Evolutionary conservation across 1,140 invertebrate genomes (phyloP).

Genomic region (Pollicipes pollicipes): DNA sequence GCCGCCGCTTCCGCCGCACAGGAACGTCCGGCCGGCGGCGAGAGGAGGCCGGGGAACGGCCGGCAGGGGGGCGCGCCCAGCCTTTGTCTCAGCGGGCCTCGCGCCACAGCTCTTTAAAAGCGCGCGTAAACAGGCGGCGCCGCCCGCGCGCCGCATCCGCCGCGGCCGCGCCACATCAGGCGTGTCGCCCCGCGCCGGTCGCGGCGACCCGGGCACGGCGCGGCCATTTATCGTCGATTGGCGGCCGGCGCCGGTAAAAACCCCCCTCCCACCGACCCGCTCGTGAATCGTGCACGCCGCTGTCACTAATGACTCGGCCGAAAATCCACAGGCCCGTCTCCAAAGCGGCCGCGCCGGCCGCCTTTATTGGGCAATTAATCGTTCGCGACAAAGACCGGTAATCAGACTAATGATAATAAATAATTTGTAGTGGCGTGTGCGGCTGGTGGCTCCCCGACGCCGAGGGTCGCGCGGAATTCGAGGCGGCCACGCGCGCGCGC

Average conservation of each 20-base stretch:
- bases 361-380: not conserved
- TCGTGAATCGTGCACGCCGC: not conserved
- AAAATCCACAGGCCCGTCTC: not conserved
- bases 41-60: not conserved
- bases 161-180: not conserved
- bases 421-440: too few relatives aligned
- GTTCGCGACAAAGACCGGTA: not conserved
- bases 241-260: not conserved
- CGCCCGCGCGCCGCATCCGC: too few relatives aligned
- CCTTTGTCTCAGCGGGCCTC: not conserved
- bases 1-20: not conserved
- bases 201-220: not conserved
- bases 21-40: not conserved
- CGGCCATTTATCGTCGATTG: not conserved
- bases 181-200: not conserved
- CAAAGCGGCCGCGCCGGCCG: not conserved
- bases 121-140: not conserved
- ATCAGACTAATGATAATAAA: not conserved
- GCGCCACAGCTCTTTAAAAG: not conserved
- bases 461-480: not conserved
- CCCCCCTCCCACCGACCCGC: too few relatives aligned
- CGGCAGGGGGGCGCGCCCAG: too few relatives aligned
- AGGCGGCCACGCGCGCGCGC: too few relatives aligned
- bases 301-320: conserved; percentile 1
- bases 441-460: too few relatives aligned